phyloP scores from a whole-genome alignment of 1,140 invertebrate genomes.

The Tenebrio molitor region DNA sequence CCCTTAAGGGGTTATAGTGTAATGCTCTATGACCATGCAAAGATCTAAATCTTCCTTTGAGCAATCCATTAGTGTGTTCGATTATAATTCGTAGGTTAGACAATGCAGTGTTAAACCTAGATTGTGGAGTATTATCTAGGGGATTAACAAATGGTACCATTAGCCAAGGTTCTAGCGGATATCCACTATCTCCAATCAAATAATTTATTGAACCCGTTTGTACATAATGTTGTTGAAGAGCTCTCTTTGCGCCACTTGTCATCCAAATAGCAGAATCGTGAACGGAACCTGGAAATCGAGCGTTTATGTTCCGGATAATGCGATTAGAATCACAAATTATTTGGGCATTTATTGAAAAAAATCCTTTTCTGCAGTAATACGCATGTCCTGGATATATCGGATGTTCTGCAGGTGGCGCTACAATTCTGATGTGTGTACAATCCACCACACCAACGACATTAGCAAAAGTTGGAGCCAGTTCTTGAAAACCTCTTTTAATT shows the following conservation, averaged over 20 bases:
- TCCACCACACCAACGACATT: background rate
- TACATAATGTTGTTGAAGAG: background rate
- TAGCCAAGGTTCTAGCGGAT: slow-evolving; percentile 26
- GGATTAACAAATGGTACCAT: background rate
- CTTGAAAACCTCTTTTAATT: background rate
- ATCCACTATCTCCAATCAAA: slow-evolving; percentile 35
- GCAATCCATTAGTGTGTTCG: slow-evolving; percentile 25
- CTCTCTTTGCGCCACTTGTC: background rate
- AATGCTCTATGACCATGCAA: slow-evolving; percentile 7
- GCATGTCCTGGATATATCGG: background rate
- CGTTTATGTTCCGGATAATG: background rate
- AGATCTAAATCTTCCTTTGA: slow-evolving; percentile 28
- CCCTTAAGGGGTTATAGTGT: slow-evolving; percentile 7
- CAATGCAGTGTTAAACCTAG: background rate
- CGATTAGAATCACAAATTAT: background rate
- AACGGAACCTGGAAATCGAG: slow-evolving; percentile 22
- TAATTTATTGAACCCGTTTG: background rate
- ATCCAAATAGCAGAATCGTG: slow-evolving; percentile 17
- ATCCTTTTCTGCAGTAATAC: background rate
- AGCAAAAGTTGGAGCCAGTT: background rate
- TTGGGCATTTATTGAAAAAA: slow-evolving; percentile 18
- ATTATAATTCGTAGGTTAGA: slow-evolving; percentile 6
- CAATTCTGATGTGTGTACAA: no score
- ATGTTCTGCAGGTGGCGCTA: no score
- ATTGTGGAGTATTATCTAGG: background rate